Conservation (phyloP, 1,140 invertebrate genomes). For the Oscheius sp. region DNA sequence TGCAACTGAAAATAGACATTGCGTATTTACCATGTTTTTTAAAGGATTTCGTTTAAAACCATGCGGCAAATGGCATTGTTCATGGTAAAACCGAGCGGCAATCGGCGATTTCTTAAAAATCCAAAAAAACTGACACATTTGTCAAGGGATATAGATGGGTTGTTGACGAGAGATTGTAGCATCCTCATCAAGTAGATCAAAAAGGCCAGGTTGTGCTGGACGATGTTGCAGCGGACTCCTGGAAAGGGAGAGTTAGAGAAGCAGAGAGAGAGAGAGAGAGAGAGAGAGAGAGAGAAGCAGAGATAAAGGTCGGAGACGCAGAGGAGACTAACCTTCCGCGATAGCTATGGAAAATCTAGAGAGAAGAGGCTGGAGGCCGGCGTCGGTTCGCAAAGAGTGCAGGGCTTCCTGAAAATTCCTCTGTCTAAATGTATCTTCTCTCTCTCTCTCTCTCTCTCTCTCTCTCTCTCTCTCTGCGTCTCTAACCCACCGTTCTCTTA, state of each 20-base stretch:
- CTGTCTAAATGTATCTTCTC: no score
- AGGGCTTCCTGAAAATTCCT: slow-evolving; percentile 79
- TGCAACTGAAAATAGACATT: slow-evolving; percentile 76
- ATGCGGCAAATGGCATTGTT: no score
- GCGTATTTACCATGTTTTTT: no score
- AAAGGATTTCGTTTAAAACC: slow-evolving; percentile 67
- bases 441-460: neutral
- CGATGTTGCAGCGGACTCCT: slow-evolving; percentile 73
- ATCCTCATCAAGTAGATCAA: slow-evolving; percentile 98
- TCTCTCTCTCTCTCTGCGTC: slow-evolving; percentile 45
- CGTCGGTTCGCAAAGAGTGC: slow-evolving; percentile 88
- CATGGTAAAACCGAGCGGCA: no score
- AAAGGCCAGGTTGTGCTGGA: slow-evolving; percentile 93
- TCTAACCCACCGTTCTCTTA: slow-evolving; percentile 78
- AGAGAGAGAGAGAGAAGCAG: neutral
- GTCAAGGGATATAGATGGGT: slow-evolving; percentile 89
- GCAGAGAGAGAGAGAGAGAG: neutral
- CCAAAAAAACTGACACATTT: slow-evolving; percentile 84
- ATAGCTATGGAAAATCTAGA: slow-evolving; percentile 97
- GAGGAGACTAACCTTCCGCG: slow-evolving; percentile 83
- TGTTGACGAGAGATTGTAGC: slow-evolving; percentile 87
- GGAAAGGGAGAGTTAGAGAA: slow-evolving; percentile 27
- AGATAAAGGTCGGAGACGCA: neutral
- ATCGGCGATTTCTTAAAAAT: no score
- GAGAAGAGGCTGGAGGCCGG: slow-evolving; percentile 94